phyloP scores from a whole-genome alignment of 2,113 vertebrate genomes.

The Poeciliopsis occidentalis region DNA sequence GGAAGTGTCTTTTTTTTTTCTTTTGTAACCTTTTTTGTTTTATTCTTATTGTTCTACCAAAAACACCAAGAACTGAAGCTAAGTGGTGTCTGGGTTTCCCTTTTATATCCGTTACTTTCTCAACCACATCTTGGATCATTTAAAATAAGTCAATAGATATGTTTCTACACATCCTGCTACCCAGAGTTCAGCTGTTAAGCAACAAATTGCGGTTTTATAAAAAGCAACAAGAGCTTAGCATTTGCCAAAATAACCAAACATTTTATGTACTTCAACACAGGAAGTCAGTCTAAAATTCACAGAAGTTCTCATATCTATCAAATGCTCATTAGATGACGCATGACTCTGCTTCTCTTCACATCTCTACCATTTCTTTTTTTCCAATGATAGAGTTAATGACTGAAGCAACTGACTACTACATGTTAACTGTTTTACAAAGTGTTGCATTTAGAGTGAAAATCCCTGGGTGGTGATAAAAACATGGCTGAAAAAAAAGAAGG shows the following conservation, averaged over 20 bases:
- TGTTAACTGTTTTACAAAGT: constrained; percentile 25
- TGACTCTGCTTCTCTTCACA: constrained; percentile 8
- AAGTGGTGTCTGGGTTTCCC: no score
- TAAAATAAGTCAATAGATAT: no score
- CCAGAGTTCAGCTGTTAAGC: no score
- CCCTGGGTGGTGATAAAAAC: constrained; percentile 12
- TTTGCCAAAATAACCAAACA: background rate
- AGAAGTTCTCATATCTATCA: constrained; percentile 36
- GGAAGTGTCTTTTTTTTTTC: no score
- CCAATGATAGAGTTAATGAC: background rate
- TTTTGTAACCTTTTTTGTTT: background rate
- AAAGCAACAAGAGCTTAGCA: background rate
- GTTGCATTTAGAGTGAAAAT: constrained; percentile 18
- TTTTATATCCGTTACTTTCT: no score
- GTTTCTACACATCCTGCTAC: no score
- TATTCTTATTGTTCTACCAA: background rate
- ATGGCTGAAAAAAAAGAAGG: background rate
- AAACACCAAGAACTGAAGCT: background rate
- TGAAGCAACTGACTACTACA: constrained; percentile 5
- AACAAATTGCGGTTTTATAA: no score
- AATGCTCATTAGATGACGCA: constrained; percentile 48
- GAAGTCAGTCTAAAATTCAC: constrained; percentile 1
- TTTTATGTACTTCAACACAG: background rate
- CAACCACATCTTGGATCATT: no score
- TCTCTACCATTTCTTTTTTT: constrained; percentile 9